Evolutionary conservation across 2,888 invertebrate species (phyloP).

Genomic region (Liodrosophila aerea): DNA sequence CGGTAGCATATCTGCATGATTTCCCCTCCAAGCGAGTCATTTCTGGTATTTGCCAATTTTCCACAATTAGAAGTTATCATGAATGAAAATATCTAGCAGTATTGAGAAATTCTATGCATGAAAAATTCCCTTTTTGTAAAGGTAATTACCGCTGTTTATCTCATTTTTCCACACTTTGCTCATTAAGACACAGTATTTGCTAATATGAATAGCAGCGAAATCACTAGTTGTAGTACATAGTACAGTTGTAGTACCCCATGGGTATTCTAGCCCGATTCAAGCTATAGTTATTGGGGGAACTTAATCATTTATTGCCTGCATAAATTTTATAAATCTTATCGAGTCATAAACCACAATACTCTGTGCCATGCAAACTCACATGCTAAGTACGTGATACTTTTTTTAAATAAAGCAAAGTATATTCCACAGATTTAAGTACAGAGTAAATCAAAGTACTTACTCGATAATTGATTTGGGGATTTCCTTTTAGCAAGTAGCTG

Average conservation of each 20-base stretch:
- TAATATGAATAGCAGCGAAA: too few relatives aligned
- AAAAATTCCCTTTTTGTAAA: slow-evolving; percentile 12
- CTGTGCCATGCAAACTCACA: slow-evolving; percentile 13
- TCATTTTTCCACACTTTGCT: slow-evolving; percentile 14
- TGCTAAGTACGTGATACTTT: slow-evolving; percentile 38
- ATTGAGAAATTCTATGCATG: slow-evolving; percentile 32
- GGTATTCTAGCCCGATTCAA: too few relatives aligned
- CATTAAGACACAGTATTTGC: slow-evolving; percentile 9
- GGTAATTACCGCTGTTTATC: slow-evolving; percentile 22
- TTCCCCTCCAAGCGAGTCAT: slow-evolving; percentile 10
- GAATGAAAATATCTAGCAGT: slow-evolving; percentile 8
- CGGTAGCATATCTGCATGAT: slow-evolving; percentile 9
- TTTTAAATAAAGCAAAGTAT: slow-evolving; percentile 12
- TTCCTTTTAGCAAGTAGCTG: too few relatives aligned
- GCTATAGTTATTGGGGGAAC: not conserved
- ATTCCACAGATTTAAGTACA: slow-evolving; percentile 3
- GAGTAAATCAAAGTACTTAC: not conserved
- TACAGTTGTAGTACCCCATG: too few relatives aligned
- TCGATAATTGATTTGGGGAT: slow-evolving; percentile 9
- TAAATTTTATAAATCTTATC: slow-evolving; percentile 34
- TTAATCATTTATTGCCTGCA: slow-evolving; percentile 16
- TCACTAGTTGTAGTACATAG: too few relatives aligned
- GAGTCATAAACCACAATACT: slow-evolving; percentile 18
- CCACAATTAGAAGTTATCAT: slow-evolving; percentile 32
- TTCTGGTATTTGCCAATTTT: slow-evolving; percentile 25